Evolutionary conservation across 2,888 invertebrate species (phyloP).

Genomic region (Eulithis testata): DNA sequence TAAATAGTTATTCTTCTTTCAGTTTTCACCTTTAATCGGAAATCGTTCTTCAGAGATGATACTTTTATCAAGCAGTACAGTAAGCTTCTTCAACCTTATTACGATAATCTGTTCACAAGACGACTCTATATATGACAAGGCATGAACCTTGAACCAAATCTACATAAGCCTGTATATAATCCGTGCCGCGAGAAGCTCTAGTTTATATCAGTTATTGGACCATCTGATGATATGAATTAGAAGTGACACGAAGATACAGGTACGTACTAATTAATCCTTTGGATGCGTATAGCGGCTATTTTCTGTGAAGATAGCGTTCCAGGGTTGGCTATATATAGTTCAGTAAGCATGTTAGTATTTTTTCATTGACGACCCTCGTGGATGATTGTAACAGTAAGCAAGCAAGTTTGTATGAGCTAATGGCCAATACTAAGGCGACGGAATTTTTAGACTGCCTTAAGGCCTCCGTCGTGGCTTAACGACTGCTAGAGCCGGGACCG

Average conservation of each 20-base stretch:
- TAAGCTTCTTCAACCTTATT: too few relatives aligned
- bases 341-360: background rate
- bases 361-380: background rate
- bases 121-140: too few relatives aligned
- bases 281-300: constrained; percentile 12
- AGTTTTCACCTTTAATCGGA: too few relatives aligned
- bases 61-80: too few relatives aligned
- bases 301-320: constrained; percentile 15
- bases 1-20: too few relatives aligned
- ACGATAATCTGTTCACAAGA: too few relatives aligned
- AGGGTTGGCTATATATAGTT: background rate
- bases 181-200: constrained; percentile 18
- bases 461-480: too few relatives aligned
- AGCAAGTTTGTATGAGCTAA: too few relatives aligned
- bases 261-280: constrained; percentile 22
- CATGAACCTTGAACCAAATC: constrained; percentile 6
- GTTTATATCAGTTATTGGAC: constrained; percentile 19
- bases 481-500: too few relatives aligned
- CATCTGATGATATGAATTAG: constrained; percentile 19
- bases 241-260: constrained; percentile 24
- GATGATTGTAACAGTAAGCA: background rate
- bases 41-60: too few relatives aligned
- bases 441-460: too few relatives aligned
- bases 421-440: too few relatives aligned
- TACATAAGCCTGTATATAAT: constrained; percentile 11